A percentile compares a stretch with the other conserved stretches of the same genome.
Evolutionary conservation across 1,140 invertebrate species (phyloP).

Genomic region (Melitaea cinxia): DNA sequence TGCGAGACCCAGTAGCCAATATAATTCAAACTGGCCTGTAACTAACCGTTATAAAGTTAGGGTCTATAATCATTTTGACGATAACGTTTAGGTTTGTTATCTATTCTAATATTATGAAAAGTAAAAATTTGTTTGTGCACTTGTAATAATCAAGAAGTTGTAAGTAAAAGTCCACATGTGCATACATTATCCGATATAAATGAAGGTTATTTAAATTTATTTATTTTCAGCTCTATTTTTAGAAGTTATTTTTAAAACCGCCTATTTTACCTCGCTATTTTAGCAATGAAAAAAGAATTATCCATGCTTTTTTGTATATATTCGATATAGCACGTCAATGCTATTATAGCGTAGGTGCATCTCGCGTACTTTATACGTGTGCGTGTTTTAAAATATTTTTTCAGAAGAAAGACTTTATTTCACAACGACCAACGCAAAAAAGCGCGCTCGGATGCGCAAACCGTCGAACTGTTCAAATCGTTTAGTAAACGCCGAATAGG

Average conservation of each 20-base stretch:
- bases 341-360: background rate
- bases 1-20: slow-evolving; percentile 74
- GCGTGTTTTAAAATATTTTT: slow-evolving; percentile 26
- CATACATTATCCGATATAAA: no score
- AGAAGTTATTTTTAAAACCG: no score
- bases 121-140: no score
- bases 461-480: slow-evolving; percentile 77
- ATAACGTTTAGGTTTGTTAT: background rate
- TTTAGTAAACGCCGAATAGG: slow-evolving; percentile 80
- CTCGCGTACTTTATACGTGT: background rate
- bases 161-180: no score
- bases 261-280: no score
- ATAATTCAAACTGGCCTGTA: slow-evolving; percentile 76
- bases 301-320: no score
- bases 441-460: slow-evolving; percentile 59
- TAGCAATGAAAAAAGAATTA: no score
- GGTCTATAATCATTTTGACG: slow-evolving; percentile 25
- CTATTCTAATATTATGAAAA: no score
- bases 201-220: no score
- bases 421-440: slow-evolving; percentile 55
- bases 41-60: slow-evolving; percentile 61
- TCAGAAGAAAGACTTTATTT: slow-evolving; percentile 42
- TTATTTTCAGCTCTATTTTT: no score
- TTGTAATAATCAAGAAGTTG: no score
- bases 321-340: background rate